A percentile compares a stretch with the other conserved stretches of the same genome.
These are phyloP conservation scores for Asobara japonica DNA, from an alignment of 1,140 invertebrate species.

Conservation along the genomic window DNA sequence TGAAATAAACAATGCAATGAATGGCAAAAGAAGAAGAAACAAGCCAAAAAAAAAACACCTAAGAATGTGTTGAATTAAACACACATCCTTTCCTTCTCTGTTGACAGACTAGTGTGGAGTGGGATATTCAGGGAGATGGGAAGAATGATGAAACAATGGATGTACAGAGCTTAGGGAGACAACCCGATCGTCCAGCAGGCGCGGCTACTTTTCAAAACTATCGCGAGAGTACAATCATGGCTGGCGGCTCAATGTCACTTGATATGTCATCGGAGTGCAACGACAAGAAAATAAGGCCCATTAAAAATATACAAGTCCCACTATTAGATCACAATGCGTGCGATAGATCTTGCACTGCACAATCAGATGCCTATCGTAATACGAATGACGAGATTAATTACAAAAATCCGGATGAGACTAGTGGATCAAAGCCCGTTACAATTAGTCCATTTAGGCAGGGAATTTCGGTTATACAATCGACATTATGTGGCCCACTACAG, in stretches of 20 bases:
- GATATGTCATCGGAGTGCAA: constrained; percentile 47
- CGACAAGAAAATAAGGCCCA: constrained; percentile 11
- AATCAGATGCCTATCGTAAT: constrained; percentile 24
- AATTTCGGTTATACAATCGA: constrained; percentile 66
- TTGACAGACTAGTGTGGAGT: constrained; percentile 72
- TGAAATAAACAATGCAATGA: constrained; percentile 46
- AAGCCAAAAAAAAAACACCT: constrained; percentile 47
- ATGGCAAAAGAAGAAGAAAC: constrained; percentile 32
- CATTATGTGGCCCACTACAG: constrained; percentile 37
- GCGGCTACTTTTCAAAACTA: constrained; percentile 47
- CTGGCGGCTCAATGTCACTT: constrained; percentile 49
- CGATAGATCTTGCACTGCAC: neutral
- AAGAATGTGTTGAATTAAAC: constrained; percentile 60
- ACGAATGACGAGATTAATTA: constrained; percentile 20
- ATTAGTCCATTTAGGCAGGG: constrained; percentile 49
- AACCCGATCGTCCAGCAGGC: constrained; percentile 43
- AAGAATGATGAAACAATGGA: constrained; percentile 61
- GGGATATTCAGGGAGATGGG: constrained; percentile 55
- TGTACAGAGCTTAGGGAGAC: constrained; percentile 47
- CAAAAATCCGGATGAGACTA: constrained; percentile 19
- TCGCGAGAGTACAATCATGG: constrained; percentile 53
- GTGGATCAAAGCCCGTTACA: constrained; percentile 22
- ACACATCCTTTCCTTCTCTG: constrained; percentile 76
- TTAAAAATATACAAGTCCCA: constrained; percentile 17
- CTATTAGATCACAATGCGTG: neutral